Conservation (phyloP, 2,113 vertebrate genomes). For the Uria lomvia region DNA sequence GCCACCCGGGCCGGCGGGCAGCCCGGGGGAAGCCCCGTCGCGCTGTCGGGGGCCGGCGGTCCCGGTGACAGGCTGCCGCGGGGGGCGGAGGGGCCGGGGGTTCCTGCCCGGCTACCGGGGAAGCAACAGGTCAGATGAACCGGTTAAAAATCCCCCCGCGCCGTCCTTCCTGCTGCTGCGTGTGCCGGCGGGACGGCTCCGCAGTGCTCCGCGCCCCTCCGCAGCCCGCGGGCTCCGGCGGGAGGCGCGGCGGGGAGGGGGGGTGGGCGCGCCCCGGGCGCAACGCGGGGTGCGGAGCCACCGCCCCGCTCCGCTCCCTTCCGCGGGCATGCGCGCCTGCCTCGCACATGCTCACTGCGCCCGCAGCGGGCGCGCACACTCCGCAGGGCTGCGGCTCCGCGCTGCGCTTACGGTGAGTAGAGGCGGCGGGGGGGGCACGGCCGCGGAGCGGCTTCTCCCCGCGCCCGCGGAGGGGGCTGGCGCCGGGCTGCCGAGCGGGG, state of each 20-base stretch:
- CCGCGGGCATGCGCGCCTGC: slow-evolving; percentile 32
- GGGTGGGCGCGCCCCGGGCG: not conserved
- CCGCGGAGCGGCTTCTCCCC: not conserved
- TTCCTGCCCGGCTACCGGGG: not conserved
- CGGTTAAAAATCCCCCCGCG: not conserved
- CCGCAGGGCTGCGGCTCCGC: not conserved
- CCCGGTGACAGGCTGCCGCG: not conserved
- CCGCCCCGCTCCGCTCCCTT: not conserved
- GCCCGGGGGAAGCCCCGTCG: not conserved
- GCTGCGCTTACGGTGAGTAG: slow-evolving; percentile 41
- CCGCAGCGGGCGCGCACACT: slow-evolving; percentile 17
- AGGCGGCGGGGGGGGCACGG: not conserved
- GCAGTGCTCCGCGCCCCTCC: not conserved
- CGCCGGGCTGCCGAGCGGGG: not conserved
- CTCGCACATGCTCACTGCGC: slow-evolving; percentile 49
- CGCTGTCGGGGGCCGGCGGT: not conserved
- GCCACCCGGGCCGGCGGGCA: not conserved
- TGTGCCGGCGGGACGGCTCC: not conserved
- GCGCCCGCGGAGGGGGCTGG: not conserved
- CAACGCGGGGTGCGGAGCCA: slow-evolving; percentile 16
- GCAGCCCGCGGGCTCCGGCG: not conserved
- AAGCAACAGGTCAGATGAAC: not conserved
- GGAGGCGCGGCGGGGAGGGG: not conserved
- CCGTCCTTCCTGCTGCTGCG: not conserved
- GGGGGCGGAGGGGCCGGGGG: not conserved